Evolutionary conservation across 1,140 invertebrate species (phyloP), one percentile per base, ranked within the genome.

Genomic region (Caenorhabditis latens): DNA sequence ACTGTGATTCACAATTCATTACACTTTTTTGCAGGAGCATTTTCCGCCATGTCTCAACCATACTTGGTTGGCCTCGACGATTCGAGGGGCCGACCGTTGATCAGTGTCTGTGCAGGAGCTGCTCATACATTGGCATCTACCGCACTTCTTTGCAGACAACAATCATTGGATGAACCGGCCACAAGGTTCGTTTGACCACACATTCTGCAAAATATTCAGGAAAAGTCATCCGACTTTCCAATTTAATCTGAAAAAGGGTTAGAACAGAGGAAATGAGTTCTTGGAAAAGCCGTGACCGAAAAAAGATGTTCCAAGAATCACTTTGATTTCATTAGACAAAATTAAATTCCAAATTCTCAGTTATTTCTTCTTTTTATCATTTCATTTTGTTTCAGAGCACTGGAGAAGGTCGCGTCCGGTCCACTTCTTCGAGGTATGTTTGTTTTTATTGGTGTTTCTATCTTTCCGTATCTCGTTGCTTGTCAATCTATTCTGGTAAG

Each of bases 41-140:
- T 88, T 42, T 88, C 87, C 7, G 83, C 50, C 2, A 88, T 88
- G 87, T 88, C 87, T 13, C 87, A 88, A 58, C 87, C 87, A 55
- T 88, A 88, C 32, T 82, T 84, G 42, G 53, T 88, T 46, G 87
- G 87, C 13, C 58, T 88, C 46, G 84, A 84, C 58, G 84, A 88
- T 55, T 84, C 84, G 4, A 63, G 87, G 46, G 87, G 87, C 32
- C 63, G 83, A 9, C 87, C 87, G 5, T 24, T 88, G 19, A 65
- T 88, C 16, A 84, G 83, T 53, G 87, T 88, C 32, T 88, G 87
- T 63, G 87, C 87, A 14, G 87, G 87, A 50, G 87, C 87, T 46
- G 87, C 87, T 55, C 87, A 88, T 24, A 88, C 87, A 21, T 46
- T 88, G 42, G 87, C 87, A 0, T 88, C 87, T 13, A 88, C 87